Conservation (phyloP, 2,113 vertebrate species). For the Pseudolaguvia tuberculata region DNA sequence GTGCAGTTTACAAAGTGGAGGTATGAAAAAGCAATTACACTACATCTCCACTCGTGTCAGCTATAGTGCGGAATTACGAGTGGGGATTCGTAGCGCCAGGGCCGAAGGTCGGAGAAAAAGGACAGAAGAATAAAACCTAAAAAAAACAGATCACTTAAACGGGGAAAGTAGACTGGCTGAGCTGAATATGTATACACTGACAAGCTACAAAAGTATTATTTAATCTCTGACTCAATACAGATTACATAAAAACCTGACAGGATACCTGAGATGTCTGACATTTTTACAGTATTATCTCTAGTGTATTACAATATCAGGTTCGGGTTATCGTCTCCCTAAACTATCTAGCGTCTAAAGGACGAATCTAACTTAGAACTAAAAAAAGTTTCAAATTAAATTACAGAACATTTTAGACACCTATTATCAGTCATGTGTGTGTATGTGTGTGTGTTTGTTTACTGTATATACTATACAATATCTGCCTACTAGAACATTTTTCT, state of each 20-base stretch:
- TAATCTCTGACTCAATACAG: slow-evolving; percentile 14
- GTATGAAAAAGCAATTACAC: slow-evolving; percentile 65
- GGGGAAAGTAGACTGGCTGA: slow-evolving; percentile 47
- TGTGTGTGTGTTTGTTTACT: not conserved
- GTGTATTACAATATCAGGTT: not conserved
- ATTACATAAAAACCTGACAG: slow-evolving; percentile 15
- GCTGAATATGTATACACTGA: not conserved
- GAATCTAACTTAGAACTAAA: not conserved
- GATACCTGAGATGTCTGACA: slow-evolving; percentile 14
- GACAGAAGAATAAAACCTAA: slow-evolving; percentile 34
- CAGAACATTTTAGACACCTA: not conserved
- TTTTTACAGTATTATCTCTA: slow-evolving; percentile 8
- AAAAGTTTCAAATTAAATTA: slow-evolving; percentile 9
- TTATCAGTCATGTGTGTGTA: not conserved
- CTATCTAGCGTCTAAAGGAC: not conserved
- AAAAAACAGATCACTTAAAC: slow-evolving; percentile 42
- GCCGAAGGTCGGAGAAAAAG: slow-evolving; percentile 66
- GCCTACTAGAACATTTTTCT: not conserved
- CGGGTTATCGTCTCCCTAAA: not conserved
- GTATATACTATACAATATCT: not conserved
- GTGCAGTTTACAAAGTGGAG: slow-evolving; percentile 65
- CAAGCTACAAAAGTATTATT: slow-evolving; percentile 19
- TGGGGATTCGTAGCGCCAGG: slow-evolving; percentile 62
- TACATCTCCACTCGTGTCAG: slow-evolving; percentile 65
- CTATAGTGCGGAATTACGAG: slow-evolving; percentile 59